Evolutionary conservation across 2,888 invertebrate species (phyloP).

Genomic region (Apodemia mormo): DNA sequence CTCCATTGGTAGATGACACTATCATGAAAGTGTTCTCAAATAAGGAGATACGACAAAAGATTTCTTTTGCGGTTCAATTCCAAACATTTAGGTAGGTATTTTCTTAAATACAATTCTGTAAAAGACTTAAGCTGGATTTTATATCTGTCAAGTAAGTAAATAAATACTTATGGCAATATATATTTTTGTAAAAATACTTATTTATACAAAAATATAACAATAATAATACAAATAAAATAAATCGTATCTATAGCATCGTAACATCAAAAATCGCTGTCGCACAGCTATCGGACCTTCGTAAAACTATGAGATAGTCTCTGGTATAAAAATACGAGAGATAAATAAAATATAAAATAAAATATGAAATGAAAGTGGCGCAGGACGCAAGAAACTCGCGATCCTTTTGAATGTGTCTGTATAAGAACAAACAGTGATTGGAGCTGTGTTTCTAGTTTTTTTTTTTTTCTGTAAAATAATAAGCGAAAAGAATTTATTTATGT

Average conservation of each 20-base stretch:
- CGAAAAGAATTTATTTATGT: neutral
- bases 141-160: too few species aligned
- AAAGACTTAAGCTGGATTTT: too few species aligned
- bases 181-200: neutral
- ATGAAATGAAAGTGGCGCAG: constrained; percentile 77
- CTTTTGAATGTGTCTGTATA: constrained; percentile 73
- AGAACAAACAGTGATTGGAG: constrained; percentile 46
- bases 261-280: constrained; percentile 55
- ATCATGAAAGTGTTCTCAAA: too few species aligned
- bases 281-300: constrained; percentile 49
- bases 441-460: neutral
- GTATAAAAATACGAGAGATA: constrained; percentile 75
- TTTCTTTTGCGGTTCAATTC: too few species aligned
- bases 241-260: constrained; percentile 23
- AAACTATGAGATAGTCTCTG: constrained; percentile 61
- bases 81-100: too few species aligned
- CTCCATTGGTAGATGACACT: too few species aligned
- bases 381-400: constrained; percentile 75
- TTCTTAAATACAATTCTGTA: too few species aligned
- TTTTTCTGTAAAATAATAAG: neutral
- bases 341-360: constrained; percentile 80
- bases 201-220: neutral
- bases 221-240: constrained; percentile 14
- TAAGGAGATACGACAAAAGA: too few species aligned
- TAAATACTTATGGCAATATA: too few species aligned